Evolutionary conservation across 2,113 vertebrate genomes (phyloP).

Genomic region (Columbina picui): DNA sequence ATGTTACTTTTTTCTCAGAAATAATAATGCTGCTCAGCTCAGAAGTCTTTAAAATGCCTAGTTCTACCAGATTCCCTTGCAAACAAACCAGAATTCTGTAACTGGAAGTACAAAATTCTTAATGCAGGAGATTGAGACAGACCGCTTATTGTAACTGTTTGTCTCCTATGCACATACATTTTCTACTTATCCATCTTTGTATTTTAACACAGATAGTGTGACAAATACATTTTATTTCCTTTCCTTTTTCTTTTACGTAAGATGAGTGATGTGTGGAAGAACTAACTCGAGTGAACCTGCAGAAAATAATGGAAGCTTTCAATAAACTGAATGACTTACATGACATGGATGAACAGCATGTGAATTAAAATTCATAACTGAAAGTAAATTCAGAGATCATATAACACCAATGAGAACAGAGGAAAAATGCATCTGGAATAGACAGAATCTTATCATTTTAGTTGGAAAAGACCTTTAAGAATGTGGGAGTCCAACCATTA

Average conservation of each 20-base stretch:
- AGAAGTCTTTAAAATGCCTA: background rate
- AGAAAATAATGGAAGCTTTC: background rate
- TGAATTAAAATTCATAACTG: background rate
- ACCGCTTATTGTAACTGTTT: background rate
- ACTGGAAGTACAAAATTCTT: background rate
- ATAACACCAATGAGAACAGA: background rate
- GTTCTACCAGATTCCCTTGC: background rate
- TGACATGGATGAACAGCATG: background rate
- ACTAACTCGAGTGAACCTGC: background rate
- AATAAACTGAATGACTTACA: background rate
- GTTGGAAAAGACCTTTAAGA: no score
- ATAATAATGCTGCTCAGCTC: background rate
- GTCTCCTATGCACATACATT: background rate
- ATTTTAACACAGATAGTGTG: background rate
- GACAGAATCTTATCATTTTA: no score
- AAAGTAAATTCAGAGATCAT: background rate
- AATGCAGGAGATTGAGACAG: background rate
- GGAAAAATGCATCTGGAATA: background rate
- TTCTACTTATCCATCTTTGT: background rate
- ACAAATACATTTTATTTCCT: background rate
- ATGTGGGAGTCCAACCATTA: no score
- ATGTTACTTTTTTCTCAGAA: background rate
- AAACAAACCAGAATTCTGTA: background rate
- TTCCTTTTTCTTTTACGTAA: background rate
- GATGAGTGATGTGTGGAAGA: background rate